Evolutionary conservation across 1,140 invertebrate species (phyloP), one percentile per base, ranked within the genome.

Genomic region (Drosophila fuyamai): DNA sequence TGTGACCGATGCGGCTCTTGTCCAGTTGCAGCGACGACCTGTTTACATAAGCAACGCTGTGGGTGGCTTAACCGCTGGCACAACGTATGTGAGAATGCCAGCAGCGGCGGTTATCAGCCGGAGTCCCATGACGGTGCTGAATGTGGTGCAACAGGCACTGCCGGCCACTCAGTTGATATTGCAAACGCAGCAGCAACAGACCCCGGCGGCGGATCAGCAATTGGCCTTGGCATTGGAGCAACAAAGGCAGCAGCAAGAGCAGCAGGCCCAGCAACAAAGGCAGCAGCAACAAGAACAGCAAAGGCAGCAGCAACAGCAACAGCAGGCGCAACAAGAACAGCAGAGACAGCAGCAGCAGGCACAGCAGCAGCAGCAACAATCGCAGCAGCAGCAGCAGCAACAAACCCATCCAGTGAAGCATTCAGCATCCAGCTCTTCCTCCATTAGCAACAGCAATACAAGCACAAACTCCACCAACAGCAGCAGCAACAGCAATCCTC

Each of bases 1-100:
- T 7, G 90, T 92, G 12, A 89, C 90, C n/a, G 90, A 90, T 47
- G 53, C 79, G 5, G 90, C 90, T 5, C 58, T 92, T 12, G 90
- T 84, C 16, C 90, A 91, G 62, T 61, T 92, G 35, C 90, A 92
- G n/a, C 81, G 90, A 5, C 90, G 90, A 12, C 90, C 90, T 0
- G 90, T 92, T 4, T 92, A 92, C 55, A 92, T 92, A 0, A 92
- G 90, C 73, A 92, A 91, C 66, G 79, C 90, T 10, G 71, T 91
- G 36, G 82, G 81, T 29, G 80, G 76, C 1, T 16, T 91, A 41
- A 62, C 76, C 3, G 79, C 83, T 3, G 81, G 83, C 43, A 78
- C 90, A 6, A 85, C 83, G 6, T 92, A 92, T 47, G 90, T 92
- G 1, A 78, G 90, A 0, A 92, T 92, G 90, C 90, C 90, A 1